Percentiles rank a stretch among this genome's conserved stretches.
Evolutionary conservation across 2,113 vertebrate species (phyloP).

Genomic region (Geococcyx californianus): DNA sequence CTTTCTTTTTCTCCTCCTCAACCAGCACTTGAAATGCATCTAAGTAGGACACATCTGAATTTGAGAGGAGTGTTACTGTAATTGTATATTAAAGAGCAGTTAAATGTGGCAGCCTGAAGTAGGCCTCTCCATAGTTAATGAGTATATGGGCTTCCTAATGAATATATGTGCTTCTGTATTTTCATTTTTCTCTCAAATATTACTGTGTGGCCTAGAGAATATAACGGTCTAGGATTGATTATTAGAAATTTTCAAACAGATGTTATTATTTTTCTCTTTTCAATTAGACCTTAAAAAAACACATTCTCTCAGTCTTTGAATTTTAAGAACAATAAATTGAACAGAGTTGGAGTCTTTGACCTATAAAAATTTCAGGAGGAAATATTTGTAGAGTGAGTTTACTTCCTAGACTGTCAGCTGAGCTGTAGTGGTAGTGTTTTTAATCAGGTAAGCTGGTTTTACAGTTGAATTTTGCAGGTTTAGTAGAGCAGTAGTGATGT

Average conservation of each 20-base stretch:
- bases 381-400: not conserved
- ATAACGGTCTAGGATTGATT: not conserved
- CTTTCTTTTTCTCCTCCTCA: not conserved
- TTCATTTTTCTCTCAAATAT: not conserved
- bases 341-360: not conserved
- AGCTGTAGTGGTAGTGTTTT: not conserved
- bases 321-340: not conserved
- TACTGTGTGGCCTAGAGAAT: not conserved
- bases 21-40: not conserved
- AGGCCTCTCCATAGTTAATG: not conserved
- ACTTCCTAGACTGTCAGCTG: not conserved
- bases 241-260: not conserved
- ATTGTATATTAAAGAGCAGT: not conserved
- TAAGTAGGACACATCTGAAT: slow-evolving; percentile 18
- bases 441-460: not conserved
- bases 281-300: not conserved
- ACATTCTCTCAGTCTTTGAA: not conserved
- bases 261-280: not conserved
- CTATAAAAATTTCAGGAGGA: not conserved
- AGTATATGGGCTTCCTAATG: not conserved
- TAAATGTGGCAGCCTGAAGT: slow-evolving; percentile 1
- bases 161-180: not conserved
- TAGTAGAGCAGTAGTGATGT: not conserved
- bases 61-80: not conserved
- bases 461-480: not conserved